Base-by-base conservation (phyloP, 35 echinoderm and acorn worm genomes). In the Patiria miniata region DNA sequence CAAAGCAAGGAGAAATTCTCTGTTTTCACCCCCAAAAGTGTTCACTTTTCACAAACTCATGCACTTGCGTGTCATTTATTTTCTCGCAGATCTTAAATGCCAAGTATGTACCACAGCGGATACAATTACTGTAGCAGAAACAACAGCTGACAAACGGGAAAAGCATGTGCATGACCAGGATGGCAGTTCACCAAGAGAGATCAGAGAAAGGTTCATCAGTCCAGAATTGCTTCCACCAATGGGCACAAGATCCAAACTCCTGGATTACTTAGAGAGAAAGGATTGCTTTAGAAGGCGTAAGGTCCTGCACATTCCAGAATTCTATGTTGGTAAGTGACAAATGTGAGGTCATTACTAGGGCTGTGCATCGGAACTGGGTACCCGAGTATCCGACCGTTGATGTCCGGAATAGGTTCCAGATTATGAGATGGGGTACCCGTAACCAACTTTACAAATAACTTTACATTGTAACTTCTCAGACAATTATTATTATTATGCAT, bases 191-290 rank as follows among this genome's bases (percentile, higher is more conserved):
- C 8, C 21, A 12, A 7, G 65, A 32, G 21, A 73, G 26, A 73
- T 30, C 21, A 73, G 65, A 73, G 92, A 93, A 33, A 68, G 52
- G 15, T 95, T 91, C 54, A 88, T 91, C 37, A 98, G 92, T 82
- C 95, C 95, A 51, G 95, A 98, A 83, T 91, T 98, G 30, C 79
- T 91, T 32, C 94, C 94, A 6, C 95, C 95, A 23, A 88, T 89
- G 76, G 95, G 95, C 22, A 87, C 86, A 79, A 68, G 95, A 22
- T 94, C 81, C 18, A 94, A 69, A 36, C 60, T 94, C 36, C 51
- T 80, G 18, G 95, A 98, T 80, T 94, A 86, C 56, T 51, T 98
- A 4, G 92, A 92, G 61, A 94, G 95, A 57, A 80, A 94, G 79
- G 95, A 98, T 77, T 94, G 92, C 59, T 94, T 88, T 53, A 91